Base-by-base conservation (phyloP, 2,113 vertebrate species). In the Mastomys coucha region DNA sequence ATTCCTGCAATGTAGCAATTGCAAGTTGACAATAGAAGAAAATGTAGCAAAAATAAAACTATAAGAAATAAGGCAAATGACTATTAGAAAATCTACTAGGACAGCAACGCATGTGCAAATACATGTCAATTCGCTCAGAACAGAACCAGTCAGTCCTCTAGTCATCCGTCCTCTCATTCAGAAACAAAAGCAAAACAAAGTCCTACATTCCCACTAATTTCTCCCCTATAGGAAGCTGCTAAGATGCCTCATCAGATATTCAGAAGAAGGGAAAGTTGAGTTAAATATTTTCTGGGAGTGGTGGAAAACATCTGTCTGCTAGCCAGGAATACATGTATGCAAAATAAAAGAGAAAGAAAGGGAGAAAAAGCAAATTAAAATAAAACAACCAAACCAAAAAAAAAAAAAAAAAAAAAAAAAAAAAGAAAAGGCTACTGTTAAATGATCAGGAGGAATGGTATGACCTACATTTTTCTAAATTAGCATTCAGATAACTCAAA, bases 1-100 rank as follows among this genome's bases (percentile, higher is more conserved):
- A 98, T 99, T 99, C 98, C 99, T 99, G 98, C 94, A 98, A 99
- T 93, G 91, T 98, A 99, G 99, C 99, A 99, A 99, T 99, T 99
- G 99, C 99, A 99, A 99, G 99, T 99, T 99, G 99, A 99, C 99
- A 99, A 99, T 99, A 99, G 98, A 99, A 98, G 98, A 98, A 97
- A 98, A 24, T 98, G 98, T 97, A 98, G 20, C 19, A 75, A 75
- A 98, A 99, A 99, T 99, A 99, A 99, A 97, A 98, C 96, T 98
- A 98, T 98, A 98, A 98, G 98, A 98, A 99, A 98, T 99, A 99
- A 99, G 99, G 99, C 99, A 99, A 99, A 99, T 98, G 98, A 99
- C 98, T 99, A 99, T 98, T 98, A 98, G 98, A 60, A 99, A 98
- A 98, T 99, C 99, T 99, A 99, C 98, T 98, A 99, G 98, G 98